phyloP scores from a whole-genome alignment of 2,888 invertebrate species.

The Synergus umbraculus region DNA sequence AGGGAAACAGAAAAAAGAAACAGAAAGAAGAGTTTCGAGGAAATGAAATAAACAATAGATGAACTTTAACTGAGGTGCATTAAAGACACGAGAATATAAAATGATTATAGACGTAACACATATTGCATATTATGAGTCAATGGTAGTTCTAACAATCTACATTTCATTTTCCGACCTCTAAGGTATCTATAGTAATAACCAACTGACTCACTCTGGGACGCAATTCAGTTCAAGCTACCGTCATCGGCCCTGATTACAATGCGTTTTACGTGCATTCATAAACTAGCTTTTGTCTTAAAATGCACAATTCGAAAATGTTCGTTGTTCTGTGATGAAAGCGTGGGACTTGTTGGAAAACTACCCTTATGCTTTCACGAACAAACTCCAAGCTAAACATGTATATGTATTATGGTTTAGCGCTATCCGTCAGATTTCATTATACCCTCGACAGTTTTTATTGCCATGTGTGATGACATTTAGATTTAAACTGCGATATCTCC shows the following conservation, averaged over 20 bases:
- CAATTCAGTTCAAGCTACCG: background rate
- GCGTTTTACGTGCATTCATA: background rate
- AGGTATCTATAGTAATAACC: background rate
- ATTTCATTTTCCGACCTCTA: background rate
- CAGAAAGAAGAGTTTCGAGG: background rate
- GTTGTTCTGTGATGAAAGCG: background rate
- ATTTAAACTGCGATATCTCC: too few species aligned
- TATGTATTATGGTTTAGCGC: too few species aligned
- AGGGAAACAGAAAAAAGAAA: background rate
- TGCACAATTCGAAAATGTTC: background rate
- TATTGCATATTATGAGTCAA: background rate
- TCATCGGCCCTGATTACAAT: too few species aligned
- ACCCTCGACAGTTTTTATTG: background rate
- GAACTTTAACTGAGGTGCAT: background rate
- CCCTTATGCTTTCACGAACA: background rate
- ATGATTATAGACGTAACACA: background rate
- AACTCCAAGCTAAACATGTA: background rate
- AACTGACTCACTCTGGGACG: background rate
- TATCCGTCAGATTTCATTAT: background rate
- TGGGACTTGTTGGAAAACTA: background rate
- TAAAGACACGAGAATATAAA: background rate
- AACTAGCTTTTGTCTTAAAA: background rate
- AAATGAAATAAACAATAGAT: background rate
- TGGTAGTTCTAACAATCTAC: background rate
- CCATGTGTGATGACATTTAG: too few species aligned